Conservation (phyloP, 2,113 vertebrate genomes). For the Hymenochirus boettgeri region DNA sequence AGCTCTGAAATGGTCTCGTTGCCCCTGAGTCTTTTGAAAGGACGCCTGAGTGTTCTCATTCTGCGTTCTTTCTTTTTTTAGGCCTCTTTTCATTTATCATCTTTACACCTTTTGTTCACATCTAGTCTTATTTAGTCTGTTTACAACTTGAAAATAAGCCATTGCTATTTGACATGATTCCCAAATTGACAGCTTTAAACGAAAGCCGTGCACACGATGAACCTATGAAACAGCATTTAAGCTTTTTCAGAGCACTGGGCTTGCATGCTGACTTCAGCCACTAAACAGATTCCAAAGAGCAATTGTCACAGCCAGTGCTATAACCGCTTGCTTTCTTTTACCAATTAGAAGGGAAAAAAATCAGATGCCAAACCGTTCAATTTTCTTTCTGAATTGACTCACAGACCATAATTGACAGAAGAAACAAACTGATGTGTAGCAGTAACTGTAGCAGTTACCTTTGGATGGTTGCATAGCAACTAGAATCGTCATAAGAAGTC, state of each 20-base stretch:
- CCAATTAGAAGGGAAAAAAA: slow-evolving; percentile 37
- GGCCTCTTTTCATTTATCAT: background rate
- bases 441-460: slow-evolving; percentile 35
- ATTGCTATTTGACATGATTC: slow-evolving; percentile 22
- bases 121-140: background rate
- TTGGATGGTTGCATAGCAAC: slow-evolving; percentile 42
- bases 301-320: slow-evolving; percentile 31
- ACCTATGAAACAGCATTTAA: slow-evolving; percentile 24
- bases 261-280: slow-evolving; percentile 34
- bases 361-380: slow-evolving; percentile 39
- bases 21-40: background rate
- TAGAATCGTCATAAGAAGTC: slow-evolving; percentile 23
- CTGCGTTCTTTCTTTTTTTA: background rate
- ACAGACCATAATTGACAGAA: slow-evolving; percentile 40
- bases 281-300: slow-evolving; percentile 37
- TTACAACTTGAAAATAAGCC: slow-evolving; percentile 10
- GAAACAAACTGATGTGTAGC: slow-evolving; percentile 38
- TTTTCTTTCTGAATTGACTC: slow-evolving; percentile 41
- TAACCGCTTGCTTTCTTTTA: slow-evolving; percentile 39
- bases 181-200: slow-evolving; percentile 27
- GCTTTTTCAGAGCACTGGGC: slow-evolving; percentile 18
- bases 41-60: background rate
- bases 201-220: slow-evolving; percentile 27
- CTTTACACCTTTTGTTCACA: background rate
- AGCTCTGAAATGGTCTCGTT: background rate